Base-by-base conservation (phyloP, 2,797 vertebrate species). In the Sylvia borin region DNA sequence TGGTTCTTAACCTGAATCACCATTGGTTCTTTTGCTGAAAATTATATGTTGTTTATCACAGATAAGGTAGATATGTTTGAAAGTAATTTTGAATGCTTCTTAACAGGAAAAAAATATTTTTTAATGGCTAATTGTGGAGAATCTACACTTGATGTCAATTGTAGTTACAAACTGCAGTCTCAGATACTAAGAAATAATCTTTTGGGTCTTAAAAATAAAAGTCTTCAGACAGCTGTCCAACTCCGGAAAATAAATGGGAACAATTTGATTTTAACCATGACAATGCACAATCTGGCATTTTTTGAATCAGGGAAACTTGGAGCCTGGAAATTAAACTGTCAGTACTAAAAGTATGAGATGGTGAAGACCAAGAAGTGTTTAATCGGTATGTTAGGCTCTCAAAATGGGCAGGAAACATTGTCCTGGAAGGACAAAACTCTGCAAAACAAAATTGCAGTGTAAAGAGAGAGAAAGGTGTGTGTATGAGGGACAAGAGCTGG, bases 261-360 rank as follows among this genome's bases (percentile, higher is more conserved):
- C 89, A 79, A 93, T 97, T 97, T 97, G 94, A 97, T 97, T 97
- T 97, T 96, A 97, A 95, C 93, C 94, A 86, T 97, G 96, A 96
- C 96, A 96, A 97, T 97, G 95, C 93, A 96, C 93, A 97, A 96
- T 95, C 87, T 96, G 77, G 87, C 92, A 96, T 96, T 97, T 98
- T 98, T 95, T 97, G 97, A 97, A 97, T 97, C 95, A 92, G 87
- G 93, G 96, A 96, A 97, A 89, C 96, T 96, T 95, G 97, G 93
- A 96, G 85, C 71, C 94, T 97, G 91, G 96, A 98, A 97, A 98
- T 98, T 98, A 98, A 98, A 97, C 97, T 98, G 97, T 98, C 97
- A 97, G 74, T 86, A 93, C 92, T 96, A 96, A 96, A 98, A 97
- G 96, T 97, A 97, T 97, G 96, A 88, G 95, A 93, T 95, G 95